Evolutionary conservation across 2,113 vertebrate genomes (phyloP).

Genomic region (Ploceus nigricollis): DNA sequence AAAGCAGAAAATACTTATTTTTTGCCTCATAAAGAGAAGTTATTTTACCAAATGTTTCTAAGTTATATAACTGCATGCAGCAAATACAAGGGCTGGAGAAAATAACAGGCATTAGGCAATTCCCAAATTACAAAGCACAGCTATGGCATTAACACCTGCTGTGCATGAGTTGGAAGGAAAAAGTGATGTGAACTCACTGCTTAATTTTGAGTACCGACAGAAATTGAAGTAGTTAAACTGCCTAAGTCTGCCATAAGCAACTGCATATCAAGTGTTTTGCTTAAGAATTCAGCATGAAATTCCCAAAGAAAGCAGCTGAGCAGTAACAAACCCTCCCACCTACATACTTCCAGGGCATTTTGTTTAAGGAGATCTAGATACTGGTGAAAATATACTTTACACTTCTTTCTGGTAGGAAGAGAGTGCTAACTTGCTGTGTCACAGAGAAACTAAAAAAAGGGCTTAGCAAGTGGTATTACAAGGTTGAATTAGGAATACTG

Average conservation of each 20-base stretch:
- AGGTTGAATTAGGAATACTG: not conserved
- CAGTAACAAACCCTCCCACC: not conserved
- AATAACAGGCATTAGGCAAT: not conserved
- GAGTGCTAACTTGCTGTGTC: not conserved
- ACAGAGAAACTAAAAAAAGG: not conserved
- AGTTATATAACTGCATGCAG: not conserved
- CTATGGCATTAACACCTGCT: not conserved
- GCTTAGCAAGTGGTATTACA: not conserved
- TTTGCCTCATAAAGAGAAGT: not conserved
- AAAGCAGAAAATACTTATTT: not conserved
- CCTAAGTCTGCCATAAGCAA: not conserved
- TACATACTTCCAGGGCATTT: not conserved
- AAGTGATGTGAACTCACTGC: not conserved
- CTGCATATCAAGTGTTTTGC: not conserved
- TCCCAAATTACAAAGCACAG: not conserved
- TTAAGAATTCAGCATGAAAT: not conserved
- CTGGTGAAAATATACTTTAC: not conserved
- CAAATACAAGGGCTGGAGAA: not conserved
- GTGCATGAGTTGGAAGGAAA: rapidly evolving
- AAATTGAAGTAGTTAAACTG: not conserved
- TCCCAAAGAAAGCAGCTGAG: not conserved
- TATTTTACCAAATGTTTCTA: not conserved
- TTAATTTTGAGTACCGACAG: not conserved
- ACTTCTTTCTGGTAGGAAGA: not conserved
- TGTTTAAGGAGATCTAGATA: not conserved